A percentile compares a stretch with the other conserved stretches of the same genome.
Evolutionary conservation across 1,140 invertebrate genomes (phyloP).

Genomic region (Drosophila kanapiae): DNA sequence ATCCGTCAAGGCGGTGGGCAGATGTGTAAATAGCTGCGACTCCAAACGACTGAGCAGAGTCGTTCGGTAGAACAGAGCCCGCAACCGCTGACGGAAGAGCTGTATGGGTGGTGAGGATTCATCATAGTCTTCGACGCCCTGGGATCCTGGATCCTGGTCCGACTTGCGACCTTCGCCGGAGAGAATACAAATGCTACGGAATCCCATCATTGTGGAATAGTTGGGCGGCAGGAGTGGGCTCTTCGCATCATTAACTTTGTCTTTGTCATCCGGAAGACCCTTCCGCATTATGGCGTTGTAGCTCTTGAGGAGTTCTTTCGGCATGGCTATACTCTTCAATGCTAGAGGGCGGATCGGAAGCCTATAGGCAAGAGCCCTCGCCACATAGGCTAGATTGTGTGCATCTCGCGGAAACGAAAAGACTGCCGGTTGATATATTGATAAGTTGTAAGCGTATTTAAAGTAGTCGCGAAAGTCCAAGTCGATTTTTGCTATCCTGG

Average conservation of each 20-base stretch:
- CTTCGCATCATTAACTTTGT: not conserved
- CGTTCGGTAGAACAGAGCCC: conserved; percentile 67
- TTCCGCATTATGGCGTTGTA: conserved; percentile 43
- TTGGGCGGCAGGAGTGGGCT: conserved; percentile 58
- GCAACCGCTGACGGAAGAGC: conserved; percentile 67
- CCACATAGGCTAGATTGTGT: conserved; percentile 23
- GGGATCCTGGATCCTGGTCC: not conserved
- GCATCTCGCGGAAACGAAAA: conserved; percentile 32
- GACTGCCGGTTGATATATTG: conserved; percentile 9
- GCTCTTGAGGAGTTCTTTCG: conserved; percentile 15
- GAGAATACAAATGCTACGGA: conserved; percentile 75
- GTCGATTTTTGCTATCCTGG: conserved; percentile 32
- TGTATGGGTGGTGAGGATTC: conserved; percentile 40
- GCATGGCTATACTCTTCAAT: conserved; percentile 21
- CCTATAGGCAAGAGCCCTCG: conserved; percentile 24
- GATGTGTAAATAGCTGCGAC: conserved; percentile 31
- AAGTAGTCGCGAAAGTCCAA: conserved; percentile 58
- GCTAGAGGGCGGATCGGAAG: conserved; percentile 3
- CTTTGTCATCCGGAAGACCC: conserved; percentile 1
- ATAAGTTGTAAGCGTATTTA: conserved; percentile 72
- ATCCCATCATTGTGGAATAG: conserved; percentile 73
- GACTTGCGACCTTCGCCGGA: conserved; percentile 37
- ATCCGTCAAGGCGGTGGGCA: conserved; percentile 34
- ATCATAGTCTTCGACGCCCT: conserved; percentile 1
- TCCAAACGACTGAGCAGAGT: conserved; percentile 69